Percentiles rank a stretch among this genome's conserved stretches.
Conservation (phyloP, 2,797 vertebrate species). For the Poliocrania exsul region DNA sequence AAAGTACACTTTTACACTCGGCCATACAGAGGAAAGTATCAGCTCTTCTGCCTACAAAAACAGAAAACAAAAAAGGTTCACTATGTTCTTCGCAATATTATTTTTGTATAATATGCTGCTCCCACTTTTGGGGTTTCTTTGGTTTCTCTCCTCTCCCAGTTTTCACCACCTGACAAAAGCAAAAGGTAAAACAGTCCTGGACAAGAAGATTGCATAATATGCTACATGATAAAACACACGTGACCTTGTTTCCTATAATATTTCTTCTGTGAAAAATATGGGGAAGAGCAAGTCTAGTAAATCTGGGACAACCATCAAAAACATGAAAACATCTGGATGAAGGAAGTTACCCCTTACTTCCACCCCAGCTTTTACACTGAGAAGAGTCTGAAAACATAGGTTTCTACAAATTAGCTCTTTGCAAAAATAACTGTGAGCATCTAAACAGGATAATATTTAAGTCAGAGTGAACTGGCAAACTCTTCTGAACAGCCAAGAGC, state of each 20-base stretch:
- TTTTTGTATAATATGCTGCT: neutral
- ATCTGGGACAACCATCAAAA: neutral
- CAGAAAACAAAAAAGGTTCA: neutral
- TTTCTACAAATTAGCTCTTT: neutral
- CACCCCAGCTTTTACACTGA: neutral
- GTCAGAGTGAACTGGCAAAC: slow-evolving; percentile 58
- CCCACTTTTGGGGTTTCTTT: neutral
- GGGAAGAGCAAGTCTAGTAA: neutral
- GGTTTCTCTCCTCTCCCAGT: neutral
- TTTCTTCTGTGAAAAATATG: neutral
- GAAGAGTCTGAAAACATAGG: neutral
- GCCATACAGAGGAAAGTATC: neutral
- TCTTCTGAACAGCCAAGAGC: neutral
- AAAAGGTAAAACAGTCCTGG: neutral
- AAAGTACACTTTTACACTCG: neutral
- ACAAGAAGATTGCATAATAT: neutral
- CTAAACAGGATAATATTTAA: slow-evolving; percentile 53
- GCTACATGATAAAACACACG: neutral
- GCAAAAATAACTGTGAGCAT: neutral
- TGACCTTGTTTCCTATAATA: neutral
- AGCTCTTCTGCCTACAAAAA: neutral
- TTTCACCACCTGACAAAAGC: neutral
- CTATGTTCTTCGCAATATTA: neutral
- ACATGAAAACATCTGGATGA: neutral
- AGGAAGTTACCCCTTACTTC: neutral